A percentile compares a stretch with the other conserved stretches of the same genome.
phyloP scores from a whole-genome alignment of 2,113 vertebrate genomes.

The Athene noctua region DNA sequence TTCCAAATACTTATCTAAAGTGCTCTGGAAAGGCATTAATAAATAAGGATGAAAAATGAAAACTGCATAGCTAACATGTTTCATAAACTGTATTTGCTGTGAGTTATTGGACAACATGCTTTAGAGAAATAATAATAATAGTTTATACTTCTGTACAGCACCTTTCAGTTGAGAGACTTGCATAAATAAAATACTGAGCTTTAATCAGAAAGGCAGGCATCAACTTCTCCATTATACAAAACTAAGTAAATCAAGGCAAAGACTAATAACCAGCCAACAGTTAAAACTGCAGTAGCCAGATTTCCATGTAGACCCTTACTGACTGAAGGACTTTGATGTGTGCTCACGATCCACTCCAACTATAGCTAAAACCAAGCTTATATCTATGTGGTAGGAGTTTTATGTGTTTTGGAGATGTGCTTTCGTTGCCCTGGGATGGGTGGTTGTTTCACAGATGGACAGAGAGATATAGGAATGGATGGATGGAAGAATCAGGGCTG shows the following conservation, averaged over 20 bases:
- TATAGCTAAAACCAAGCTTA: not conserved
- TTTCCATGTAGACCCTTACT: accelerated
- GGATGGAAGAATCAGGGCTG: not conserved
- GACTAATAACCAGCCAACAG: not conserved
- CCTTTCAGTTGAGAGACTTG: not conserved
- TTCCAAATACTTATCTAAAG: slow-evolving; percentile 61
- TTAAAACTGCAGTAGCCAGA: not conserved
- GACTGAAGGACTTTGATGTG: not conserved
- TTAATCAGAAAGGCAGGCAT: not conserved
- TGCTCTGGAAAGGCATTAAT: slow-evolving; percentile 20
- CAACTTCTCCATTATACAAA: not conserved
- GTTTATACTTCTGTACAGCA: not conserved
- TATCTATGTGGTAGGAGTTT: not conserved
- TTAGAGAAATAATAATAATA: not conserved
- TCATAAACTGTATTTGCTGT: not conserved
- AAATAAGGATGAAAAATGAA: slow-evolving; percentile 49
- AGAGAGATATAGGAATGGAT: not conserved
- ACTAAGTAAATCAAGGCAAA: not conserved
- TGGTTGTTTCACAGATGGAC: accelerated
- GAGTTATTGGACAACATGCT: not conserved
- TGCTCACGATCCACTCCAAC: not conserved
- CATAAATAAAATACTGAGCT: not conserved
- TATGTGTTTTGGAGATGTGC: not conserved
- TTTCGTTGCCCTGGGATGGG: not conserved
- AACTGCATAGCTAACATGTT: not conserved